Evolutionary conservation across 1,140 invertebrate genomes (phyloP), one percentile per base, ranked within the genome.

Genomic region (Camponotus vicinus): DNA sequence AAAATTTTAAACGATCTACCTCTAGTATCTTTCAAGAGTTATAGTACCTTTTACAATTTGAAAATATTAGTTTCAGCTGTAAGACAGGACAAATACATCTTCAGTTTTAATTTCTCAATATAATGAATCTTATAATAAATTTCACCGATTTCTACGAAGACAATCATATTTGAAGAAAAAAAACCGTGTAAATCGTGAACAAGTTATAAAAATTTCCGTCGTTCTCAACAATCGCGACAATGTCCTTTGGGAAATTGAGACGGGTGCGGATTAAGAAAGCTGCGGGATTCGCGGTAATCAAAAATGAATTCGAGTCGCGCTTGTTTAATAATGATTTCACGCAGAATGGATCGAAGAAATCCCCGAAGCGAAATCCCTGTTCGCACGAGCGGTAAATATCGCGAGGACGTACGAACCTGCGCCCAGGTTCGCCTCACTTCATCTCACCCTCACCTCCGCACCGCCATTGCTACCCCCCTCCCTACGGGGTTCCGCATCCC

Each of bases 391-490:
- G 27, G 40, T 75, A 83, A 83, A 75, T 83, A 83, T 83, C 40
- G 55, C 55, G 67, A 40, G 86, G 55, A 63, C 52, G 78, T 64
- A 70, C 76, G 84, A 91, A 90, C 89, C 89, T 91, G 89, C 89
- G 89, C 89, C 70, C 64, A 86, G 84, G 75, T 87, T 89, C 66
- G 40, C 73, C 57, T 75, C 34, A 57, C 73, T 32, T 71, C 34
- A 27, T 45, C 63, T 70, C 67, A 59, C 42, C 85, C 83, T 66
- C 79, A 34, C 77, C 85, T 73, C 77, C 84, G 40, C 85, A 78
- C 67, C 79, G 79, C 79, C 79, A 83, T 83, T 83, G 79, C 79
- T 75, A 83, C 69, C 79, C 67, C 76, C 63, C 63, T 76, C 80
- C 70, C 79, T 67, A 40, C 67, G 40, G 63, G 87, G 71, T 85